These are phyloP conservation scores for Bombus sylvicola DNA, from an alignment of 1,140 invertebrate genomes.

Conservation along the genomic window DNA sequence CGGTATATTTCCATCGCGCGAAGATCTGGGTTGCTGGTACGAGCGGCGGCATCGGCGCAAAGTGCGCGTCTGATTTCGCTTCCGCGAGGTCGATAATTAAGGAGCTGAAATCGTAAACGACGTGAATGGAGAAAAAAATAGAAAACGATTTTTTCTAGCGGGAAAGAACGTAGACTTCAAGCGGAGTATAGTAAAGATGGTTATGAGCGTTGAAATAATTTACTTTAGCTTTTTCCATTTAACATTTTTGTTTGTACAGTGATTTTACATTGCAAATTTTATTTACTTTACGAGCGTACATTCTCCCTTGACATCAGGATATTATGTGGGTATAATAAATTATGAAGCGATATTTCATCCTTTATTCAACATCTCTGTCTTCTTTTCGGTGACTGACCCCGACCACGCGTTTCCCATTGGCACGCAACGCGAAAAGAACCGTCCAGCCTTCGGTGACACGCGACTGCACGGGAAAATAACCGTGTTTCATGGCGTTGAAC, in stretches of 20 bases:
- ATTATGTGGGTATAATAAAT: neutral
- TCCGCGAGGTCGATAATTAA: conserved; percentile 35
- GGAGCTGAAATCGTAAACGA: neutral
- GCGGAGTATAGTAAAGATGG: too few relatives aligned
- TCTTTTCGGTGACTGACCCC: neutral
- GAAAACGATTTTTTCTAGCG: too few relatives aligned
- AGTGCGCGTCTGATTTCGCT: conserved; percentile 54
- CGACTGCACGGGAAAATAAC: neutral
- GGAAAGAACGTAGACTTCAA: too few relatives aligned
- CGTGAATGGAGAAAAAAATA: neutral
- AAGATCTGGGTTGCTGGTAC: conserved; percentile 74
- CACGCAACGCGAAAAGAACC: neutral
- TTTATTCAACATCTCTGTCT: neutral
- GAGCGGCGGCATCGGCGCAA: conserved; percentile 44
- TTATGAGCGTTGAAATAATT: too few relatives aligned
- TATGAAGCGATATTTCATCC: neutral
- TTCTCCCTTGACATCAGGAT: too few relatives aligned
- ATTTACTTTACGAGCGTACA: too few relatives aligned
- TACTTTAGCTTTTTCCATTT: too few relatives aligned
- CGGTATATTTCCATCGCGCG: conserved; percentile 69
- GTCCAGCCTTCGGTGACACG: neutral
- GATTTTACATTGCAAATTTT: too few relatives aligned
- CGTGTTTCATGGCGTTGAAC: neutral
- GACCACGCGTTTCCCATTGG: neutral
- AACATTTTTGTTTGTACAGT: too few relatives aligned